phyloP scores from a whole-genome alignment of 2,888 invertebrate genomes.

The Oxystoma pomonae region DNA sequence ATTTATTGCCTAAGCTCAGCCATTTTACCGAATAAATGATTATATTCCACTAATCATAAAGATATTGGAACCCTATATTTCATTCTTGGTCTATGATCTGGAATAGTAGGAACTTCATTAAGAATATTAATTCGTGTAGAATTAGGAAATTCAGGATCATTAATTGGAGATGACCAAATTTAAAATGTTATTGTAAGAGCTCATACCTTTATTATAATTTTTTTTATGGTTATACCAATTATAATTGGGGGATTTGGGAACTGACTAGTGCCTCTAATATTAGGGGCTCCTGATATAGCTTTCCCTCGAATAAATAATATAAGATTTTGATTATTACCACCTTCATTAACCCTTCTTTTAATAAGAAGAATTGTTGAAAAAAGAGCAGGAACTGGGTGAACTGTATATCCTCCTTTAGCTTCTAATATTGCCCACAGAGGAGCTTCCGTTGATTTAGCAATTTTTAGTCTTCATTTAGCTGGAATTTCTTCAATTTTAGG shows the following conservation, averaged over 20 bases:
- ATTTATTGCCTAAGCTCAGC: too few species aligned
- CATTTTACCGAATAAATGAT: too few species aligned
- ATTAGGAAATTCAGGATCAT: constrained; percentile 61
- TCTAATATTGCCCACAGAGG: constrained; percentile 61
- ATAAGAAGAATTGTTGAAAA: constrained; percentile 62
- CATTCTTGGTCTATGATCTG: constrained; percentile 63
- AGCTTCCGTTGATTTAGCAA: constrained; percentile 67
- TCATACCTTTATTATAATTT: constrained; percentile 81
- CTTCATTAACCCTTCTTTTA: constrained; percentile 56
- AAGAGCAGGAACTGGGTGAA: constrained; percentile 76
- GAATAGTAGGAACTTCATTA: constrained; percentile 65
- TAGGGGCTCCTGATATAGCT: constrained; percentile 76
- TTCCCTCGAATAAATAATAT: constrained; percentile 83
- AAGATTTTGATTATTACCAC: constrained; percentile 76
- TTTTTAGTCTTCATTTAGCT: constrained; percentile 73
- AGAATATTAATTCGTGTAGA: constrained; percentile 70
- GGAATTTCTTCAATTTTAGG: constrained; percentile 72
- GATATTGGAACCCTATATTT: constrained; percentile 67
- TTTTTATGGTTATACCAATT: constrained; percentile 60
- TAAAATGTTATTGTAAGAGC: constrained; percentile 76
- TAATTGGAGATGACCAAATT: constrained; percentile 71
- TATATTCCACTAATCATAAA: constrained; percentile 60
- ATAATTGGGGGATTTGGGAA: constrained; percentile 83
- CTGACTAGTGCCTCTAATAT: constrained; percentile 71
- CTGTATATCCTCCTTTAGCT: constrained; percentile 49